These are phyloP conservation scores for Penaeus indicus DNA, from an alignment of 1,140 invertebrate genomes.

Conservation along the genomic window DNA sequence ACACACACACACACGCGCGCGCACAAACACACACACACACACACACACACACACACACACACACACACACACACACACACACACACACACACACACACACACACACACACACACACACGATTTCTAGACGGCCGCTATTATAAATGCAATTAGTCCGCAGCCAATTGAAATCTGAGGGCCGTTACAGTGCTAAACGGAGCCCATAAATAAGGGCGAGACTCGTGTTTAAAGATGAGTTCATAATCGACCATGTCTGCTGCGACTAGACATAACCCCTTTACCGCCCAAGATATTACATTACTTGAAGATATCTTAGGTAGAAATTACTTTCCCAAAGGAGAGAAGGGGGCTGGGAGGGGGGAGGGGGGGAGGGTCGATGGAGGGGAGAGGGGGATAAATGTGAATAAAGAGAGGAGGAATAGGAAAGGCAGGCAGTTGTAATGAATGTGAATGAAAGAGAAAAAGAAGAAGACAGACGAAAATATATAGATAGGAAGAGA, in stretches of 20 bases:
- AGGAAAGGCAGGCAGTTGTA: too few relatives aligned
- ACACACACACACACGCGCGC: not conserved
- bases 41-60: not conserved
- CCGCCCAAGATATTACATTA: too few relatives aligned
- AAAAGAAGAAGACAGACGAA: too few relatives aligned
- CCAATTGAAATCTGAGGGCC: slow-evolving; percentile 19
- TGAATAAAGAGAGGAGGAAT: too few relatives aligned
- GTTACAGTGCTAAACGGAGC: not conserved
- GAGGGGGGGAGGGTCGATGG: too few relatives aligned
- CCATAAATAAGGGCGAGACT: slow-evolving; percentile 26
- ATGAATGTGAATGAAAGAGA: too few relatives aligned
- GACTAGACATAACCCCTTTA: too few relatives aligned
- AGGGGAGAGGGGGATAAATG: too few relatives aligned
- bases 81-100: slow-evolving; percentile 8
- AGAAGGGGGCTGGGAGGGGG: too few relatives aligned
- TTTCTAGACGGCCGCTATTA: slow-evolving; percentile 5
- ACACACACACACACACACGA: not conserved
- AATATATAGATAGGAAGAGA: too few relatives aligned
- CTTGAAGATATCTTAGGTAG: too few relatives aligned
- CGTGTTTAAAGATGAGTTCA: not conserved
- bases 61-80: slow-evolving; percentile 1
- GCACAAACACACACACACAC: not conserved
- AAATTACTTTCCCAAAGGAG: too few relatives aligned
- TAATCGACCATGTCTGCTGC: not conserved
- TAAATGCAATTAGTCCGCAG: slow-evolving; percentile 16